phyloP scores from a whole-genome alignment of 2,113 vertebrate species.

The Hippocampus zosterae region DNA sequence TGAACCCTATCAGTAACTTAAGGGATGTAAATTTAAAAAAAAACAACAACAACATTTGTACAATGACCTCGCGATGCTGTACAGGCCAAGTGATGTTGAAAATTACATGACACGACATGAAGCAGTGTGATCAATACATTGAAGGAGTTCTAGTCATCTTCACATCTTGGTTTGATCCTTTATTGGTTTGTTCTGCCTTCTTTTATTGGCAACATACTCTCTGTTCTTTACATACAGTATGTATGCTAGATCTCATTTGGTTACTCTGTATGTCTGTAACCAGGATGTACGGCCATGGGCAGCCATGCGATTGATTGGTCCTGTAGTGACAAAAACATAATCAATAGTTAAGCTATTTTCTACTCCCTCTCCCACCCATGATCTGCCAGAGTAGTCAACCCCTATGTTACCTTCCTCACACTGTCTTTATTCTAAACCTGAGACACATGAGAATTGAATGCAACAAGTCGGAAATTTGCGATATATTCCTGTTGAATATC shows the following conservation, averaged over 20 bases:
- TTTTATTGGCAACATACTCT: background rate
- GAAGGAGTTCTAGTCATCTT: background rate
- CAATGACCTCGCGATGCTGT: no score
- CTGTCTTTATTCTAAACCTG: conserved; percentile 22
- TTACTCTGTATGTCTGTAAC: conserved; percentile 12
- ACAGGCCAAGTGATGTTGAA: no score
- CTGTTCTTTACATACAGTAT: background rate
- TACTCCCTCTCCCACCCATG: conserved; percentile 34
- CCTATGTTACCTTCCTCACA: conserved; percentile 15
- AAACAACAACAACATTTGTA: no score
- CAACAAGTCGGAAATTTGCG: background rate
- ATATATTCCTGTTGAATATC: no score
- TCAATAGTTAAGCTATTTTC: conserved; percentile 50
- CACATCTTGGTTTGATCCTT: background rate
- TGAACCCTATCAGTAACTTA: no score
- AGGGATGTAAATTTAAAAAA: no score
- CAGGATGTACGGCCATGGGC: conserved; percentile 26
- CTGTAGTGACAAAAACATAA: conserved; percentile 53
- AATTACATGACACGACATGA: background rate
- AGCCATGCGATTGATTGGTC: conserved; percentile 48
- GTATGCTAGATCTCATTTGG: background rate
- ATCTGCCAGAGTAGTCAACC: conserved; percentile 19
- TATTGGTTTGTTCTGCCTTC: background rate
- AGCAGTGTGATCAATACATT: background rate
- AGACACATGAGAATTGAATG: background rate